phyloP scores from a whole-genome alignment of 1,140 invertebrate species.

The Telenomus remus region DNA sequence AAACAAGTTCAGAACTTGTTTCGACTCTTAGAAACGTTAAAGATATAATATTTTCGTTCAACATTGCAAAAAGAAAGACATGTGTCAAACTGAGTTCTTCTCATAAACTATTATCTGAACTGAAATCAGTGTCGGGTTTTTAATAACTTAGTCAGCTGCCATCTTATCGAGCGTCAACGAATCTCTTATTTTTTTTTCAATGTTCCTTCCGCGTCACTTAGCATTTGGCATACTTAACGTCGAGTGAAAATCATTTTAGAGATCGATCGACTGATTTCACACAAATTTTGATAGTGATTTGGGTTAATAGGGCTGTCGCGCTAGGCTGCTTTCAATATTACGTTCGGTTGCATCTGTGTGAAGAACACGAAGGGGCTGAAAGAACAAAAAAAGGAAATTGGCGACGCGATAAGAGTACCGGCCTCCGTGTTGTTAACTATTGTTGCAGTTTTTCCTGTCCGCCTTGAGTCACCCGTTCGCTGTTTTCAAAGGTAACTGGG shows the following conservation, averaged over 20 bases:
- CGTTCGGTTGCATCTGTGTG: constrained; percentile 10
- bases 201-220: no score
- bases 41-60: no score
- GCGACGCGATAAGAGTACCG: constrained; percentile 44
- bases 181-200: no score
- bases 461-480: constrained; percentile 7
- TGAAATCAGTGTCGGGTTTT: no score
- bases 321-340: constrained; percentile 41
- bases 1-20: no score
- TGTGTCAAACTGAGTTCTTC: no score
- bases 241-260: constrained; percentile 38
- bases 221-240: background rate
- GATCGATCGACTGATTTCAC: constrained; percentile 35
- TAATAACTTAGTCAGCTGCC: no score
- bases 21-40: no score
- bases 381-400: constrained; percentile 42
- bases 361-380: constrained; percentile 30
- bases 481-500: background rate
- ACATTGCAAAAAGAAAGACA: no score
- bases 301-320: constrained; percentile 54
- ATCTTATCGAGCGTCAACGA: no score
- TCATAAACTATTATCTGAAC: no score
- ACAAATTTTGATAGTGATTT: constrained; percentile 48
- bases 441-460: constrained; percentile 37
- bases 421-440: constrained; percentile 42